Conservation (phyloP, 2,888 invertebrate genomes). For the Eurois occulta region DNA sequence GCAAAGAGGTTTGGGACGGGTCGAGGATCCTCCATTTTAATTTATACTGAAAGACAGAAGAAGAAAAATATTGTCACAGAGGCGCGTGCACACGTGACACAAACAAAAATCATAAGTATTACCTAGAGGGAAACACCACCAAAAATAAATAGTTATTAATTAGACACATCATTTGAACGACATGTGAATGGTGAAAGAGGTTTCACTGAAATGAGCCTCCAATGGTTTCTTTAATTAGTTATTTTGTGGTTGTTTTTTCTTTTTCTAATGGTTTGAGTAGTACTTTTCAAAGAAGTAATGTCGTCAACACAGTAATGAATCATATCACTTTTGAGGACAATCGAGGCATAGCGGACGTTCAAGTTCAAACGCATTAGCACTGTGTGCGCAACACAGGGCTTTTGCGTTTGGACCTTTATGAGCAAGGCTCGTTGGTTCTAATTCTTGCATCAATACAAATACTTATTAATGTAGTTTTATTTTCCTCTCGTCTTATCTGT, state of each 20-base stretch:
- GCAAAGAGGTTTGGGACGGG: too few relatives aligned
- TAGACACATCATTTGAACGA: constrained; percentile 19
- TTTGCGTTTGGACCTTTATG: neutral
- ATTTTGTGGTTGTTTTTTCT: constrained; percentile 7
- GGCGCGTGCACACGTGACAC: too few relatives aligned
- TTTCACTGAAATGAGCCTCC: constrained; percentile 41
- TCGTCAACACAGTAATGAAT: neutral
- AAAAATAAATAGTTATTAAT: too few relatives aligned
- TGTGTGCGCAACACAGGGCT: neutral
- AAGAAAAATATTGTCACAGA: too few relatives aligned
- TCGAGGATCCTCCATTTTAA: too few relatives aligned
- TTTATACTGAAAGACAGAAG: too few relatives aligned
- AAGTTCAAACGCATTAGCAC: neutral
- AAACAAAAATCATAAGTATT: too few relatives aligned
- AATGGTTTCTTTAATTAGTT: constrained; percentile 24
- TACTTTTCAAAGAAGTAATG: neutral
- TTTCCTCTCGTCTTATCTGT: too few relatives aligned
- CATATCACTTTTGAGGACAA: neutral
- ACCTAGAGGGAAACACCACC: too few relatives aligned
- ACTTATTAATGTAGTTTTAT: too few relatives aligned
- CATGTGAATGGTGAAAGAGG: constrained; percentile 49
- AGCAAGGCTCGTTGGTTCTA: neutral
- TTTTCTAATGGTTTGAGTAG: constrained; percentile 13
- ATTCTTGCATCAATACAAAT: neutral
- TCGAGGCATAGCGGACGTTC: neutral